Percentiles rank a stretch among this genome's conserved stretches.
phyloP scores from a whole-genome alignment of 2,113 vertebrate species.

The Cephalophus harveyi region DNA sequence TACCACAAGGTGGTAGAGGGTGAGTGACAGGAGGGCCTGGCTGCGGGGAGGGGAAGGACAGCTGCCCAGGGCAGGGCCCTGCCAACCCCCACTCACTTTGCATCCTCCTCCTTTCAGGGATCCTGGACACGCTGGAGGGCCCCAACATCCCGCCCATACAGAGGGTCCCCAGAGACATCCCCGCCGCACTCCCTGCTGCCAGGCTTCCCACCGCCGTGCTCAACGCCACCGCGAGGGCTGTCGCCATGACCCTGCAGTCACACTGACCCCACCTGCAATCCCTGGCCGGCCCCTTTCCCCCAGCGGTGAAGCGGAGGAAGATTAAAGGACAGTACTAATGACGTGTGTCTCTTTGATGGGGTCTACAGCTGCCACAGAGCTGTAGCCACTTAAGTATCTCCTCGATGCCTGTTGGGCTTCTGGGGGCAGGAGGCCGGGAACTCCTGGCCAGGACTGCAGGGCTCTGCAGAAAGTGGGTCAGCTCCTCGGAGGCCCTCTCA shows the following conservation, averaged over 20 bases:
- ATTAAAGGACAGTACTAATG: constrained; percentile 46
- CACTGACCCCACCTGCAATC: constrained; percentile 45
- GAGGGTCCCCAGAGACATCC: constrained; percentile 92
- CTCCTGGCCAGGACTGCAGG: constrained; percentile 40
- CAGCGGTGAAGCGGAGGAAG: constrained; percentile 8
- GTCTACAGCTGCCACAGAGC: constrained; percentile 31
- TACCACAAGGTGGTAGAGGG: constrained; percentile 98
- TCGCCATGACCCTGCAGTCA: constrained; percentile 77
- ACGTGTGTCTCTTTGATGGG: neutral
- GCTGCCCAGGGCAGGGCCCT: neutral
- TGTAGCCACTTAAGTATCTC: neutral
- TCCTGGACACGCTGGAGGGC: constrained; percentile 93
- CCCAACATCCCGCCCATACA: constrained; percentile 90
- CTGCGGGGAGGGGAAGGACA: rapidly evolving
- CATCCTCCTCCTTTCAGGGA: constrained; percentile 80
- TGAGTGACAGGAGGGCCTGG: constrained; percentile 67
- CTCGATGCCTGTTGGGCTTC: neutral
- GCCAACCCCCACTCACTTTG: neutral
- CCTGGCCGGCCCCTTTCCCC: neutral
- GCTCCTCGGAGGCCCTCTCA: constrained; percentile 36
- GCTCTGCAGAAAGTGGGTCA: constrained; percentile 54
- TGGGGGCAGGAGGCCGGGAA: constrained; percentile 17
- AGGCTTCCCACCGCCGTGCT: constrained; percentile 73
- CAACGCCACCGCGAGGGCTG: constrained; percentile 84
- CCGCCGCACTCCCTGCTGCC: constrained; percentile 64